Percentiles rank a stretch among this genome's conserved stretches.
Evolutionary conservation across 2,113 vertebrate species (phyloP).

Genomic region (Geococcyx californianus): DNA sequence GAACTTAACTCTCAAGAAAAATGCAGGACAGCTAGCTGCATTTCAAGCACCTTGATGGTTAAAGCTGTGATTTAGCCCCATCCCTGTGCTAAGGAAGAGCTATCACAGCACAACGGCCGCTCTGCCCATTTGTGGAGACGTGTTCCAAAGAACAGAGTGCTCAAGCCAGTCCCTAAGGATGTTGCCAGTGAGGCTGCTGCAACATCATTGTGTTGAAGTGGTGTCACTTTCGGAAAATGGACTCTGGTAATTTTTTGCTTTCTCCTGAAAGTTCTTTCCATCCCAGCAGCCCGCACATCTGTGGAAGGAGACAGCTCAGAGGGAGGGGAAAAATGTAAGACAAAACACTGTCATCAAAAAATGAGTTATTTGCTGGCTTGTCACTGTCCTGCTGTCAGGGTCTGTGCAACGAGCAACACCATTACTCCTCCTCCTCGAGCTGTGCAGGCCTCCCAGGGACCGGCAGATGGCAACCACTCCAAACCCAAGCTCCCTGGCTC

Average conservation of each 20-base stretch:
- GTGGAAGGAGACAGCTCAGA: neutral
- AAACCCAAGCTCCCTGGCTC: neutral
- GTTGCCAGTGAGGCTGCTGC: neutral
- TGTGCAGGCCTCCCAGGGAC: slow-evolving; percentile 20
- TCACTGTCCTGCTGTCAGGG: neutral
- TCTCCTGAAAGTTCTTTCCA: neutral
- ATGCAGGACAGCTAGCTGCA: neutral
- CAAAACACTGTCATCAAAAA: neutral
- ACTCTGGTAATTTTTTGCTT: neutral
- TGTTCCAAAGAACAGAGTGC: neutral
- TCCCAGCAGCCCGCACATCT: neutral
- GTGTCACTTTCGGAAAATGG: neutral
- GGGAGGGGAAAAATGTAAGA: neutral
- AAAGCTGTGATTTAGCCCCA: neutral
- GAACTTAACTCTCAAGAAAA: neutral
- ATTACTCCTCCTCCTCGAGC: neutral
- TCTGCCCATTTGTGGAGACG: neutral
- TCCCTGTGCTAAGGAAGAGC: neutral
- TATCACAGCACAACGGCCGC: neutral
- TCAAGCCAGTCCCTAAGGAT: neutral
- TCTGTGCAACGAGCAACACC: neutral
- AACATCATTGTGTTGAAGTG: no score
- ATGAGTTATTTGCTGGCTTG: neutral
- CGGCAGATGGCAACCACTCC: slow-evolving; percentile 72
- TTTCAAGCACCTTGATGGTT: neutral